Evolutionary conservation across 2,797 vertebrate genomes (phyloP).

Genomic region (Tokudaia tokunoshimensis): DNA sequence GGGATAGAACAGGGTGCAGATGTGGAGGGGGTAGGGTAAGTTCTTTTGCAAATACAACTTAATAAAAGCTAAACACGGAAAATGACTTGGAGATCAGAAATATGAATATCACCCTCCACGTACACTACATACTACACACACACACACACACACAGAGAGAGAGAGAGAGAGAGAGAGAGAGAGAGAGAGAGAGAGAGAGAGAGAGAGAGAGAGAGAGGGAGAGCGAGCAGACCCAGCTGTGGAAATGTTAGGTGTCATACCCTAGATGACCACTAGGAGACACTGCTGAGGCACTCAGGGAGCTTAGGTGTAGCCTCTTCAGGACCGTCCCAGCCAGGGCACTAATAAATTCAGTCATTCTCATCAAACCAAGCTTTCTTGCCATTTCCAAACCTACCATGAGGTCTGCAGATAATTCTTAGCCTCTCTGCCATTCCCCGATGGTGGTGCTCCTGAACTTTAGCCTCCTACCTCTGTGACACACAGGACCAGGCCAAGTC

Average conservation of each 20-base stretch:
- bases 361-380: no score
- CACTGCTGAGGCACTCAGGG: conserved; percentile 26
- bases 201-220: no score
- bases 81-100: not conserved
- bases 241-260: not conserved
- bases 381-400: no score
- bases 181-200: no score
- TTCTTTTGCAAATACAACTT: not conserved
- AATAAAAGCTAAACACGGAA: not conserved
- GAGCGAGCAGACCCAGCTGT: not conserved
- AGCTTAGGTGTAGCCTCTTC: no score
- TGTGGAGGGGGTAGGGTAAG: not conserved
- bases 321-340: not conserved
- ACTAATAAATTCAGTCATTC: not conserved
- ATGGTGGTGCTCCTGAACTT: not conserved
- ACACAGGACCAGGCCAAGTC: no score
- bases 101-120: not conserved
- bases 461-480: not conserved
- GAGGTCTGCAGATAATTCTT: not conserved
- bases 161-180: no score
- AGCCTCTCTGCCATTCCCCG: not conserved
- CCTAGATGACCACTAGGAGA: conserved; percentile 61
- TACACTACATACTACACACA: not conserved
- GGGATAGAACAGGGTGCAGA: not conserved
- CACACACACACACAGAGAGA: not conserved